A percentile compares a stretch with the other conserved stretches of the same genome.
phyloP scores from a whole-genome alignment of 2,113 vertebrate genomes.

The Chloroceryle aenea region DNA sequence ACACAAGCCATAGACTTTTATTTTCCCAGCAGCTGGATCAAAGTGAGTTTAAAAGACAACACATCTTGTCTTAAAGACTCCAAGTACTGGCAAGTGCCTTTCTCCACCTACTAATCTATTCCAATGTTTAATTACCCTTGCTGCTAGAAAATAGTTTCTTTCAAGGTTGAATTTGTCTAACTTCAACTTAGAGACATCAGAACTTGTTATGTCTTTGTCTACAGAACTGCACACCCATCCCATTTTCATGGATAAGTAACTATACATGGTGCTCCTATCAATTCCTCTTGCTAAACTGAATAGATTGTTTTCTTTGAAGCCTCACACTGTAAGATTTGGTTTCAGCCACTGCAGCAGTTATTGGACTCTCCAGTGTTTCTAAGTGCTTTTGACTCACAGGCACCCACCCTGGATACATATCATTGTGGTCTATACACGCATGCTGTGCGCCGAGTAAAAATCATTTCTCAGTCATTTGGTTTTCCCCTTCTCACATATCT shows the following conservation, averaged over 20 bases:
- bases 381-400: background rate
- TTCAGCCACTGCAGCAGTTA: background rate
- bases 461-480: background rate
- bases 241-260: slow-evolving; percentile 48
- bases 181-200: background rate
- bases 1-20: background rate
- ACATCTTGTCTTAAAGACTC: background rate
- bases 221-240: background rate
- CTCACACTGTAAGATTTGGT: background rate
- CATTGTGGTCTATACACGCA: background rate
- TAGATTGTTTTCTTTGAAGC: slow-evolving; percentile 11
- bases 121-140: slow-evolving; percentile 51
- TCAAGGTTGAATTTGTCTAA: slow-evolving; percentile 34
- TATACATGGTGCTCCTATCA: background rate
- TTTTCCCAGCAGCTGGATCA: background rate
- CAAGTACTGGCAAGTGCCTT: background rate
- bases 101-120: slow-evolving; percentile 37
- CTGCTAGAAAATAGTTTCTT: slow-evolving; percentile 46
- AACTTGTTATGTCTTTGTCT: slow-evolving; percentile 19
- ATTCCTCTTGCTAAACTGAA: background rate
- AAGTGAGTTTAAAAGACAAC: slow-evolving; percentile 1
- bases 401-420: background rate
- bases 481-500: background rate
- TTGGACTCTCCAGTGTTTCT: background rate
- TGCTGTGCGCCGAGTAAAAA: background rate